Conservation (phyloP, 2,113 vertebrate species). For the Channa argus region DNA sequence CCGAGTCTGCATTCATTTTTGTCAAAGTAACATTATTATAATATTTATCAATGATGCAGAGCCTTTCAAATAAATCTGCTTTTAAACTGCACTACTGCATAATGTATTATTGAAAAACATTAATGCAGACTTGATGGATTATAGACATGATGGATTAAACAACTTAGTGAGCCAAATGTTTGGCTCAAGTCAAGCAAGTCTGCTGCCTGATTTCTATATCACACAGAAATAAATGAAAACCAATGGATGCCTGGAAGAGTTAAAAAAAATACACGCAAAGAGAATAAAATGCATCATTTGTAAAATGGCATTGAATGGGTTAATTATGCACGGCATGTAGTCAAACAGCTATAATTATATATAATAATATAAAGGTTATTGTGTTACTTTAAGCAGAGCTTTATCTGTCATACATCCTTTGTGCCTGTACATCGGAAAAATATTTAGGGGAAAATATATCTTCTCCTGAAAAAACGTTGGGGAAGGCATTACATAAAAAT, state of each 20-base stretch:
- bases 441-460: neutral
- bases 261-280: neutral
- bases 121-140: neutral
- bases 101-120: constrained; percentile 6
- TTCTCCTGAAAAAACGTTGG: constrained; percentile 2
- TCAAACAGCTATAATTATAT: neutral
- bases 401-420: no score
- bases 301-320: no score
- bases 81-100: constrained; percentile 12
- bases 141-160: neutral
- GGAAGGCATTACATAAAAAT: constrained; percentile 20
- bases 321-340: neutral
- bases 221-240: constrained; percentile 6
- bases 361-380: no score
- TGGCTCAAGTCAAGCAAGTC: neutral
- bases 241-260: neutral
- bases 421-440: no score
- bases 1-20: neutral
- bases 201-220: neutral
- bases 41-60: constrained; percentile 3
- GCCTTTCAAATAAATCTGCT: constrained; percentile 18
- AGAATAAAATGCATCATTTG: neutral
- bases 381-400: no score
- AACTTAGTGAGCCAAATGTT: neutral
- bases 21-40: neutral